phyloP scores from a whole-genome alignment of 1,140 invertebrate genomes.

The Phymorhynchus buccinoides region DNA sequence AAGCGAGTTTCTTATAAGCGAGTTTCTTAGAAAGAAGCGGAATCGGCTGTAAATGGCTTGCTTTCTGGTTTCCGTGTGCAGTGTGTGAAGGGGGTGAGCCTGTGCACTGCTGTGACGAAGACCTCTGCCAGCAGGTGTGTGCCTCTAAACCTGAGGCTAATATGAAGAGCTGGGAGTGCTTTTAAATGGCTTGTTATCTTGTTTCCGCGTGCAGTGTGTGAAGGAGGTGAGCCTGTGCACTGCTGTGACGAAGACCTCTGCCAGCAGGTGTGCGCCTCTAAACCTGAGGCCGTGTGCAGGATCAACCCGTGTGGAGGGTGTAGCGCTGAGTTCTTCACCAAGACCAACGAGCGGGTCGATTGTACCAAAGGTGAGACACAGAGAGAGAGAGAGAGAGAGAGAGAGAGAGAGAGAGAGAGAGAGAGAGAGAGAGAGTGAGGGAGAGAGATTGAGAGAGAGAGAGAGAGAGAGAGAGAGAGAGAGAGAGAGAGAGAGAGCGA shows the following conservation, averaged over 20 bases:
- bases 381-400: too few relatives aligned
- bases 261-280: slow-evolving; percentile 68
- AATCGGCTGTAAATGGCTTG: too few relatives aligned
- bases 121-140: slow-evolving; percentile 71
- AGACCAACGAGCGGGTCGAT: slow-evolving; percentile 65
- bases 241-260: slow-evolving; percentile 70
- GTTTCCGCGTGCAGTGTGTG: slow-evolving; percentile 66
- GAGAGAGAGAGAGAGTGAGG: too few relatives aligned
- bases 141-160: too few relatives aligned
- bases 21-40: too few relatives aligned
- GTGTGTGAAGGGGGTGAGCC: slow-evolving; percentile 67
- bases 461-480: too few relatives aligned
- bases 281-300: slow-evolving; percentile 70
- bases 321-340: slow-evolving; percentile 61
- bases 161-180: too few relatives aligned
- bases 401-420: too few relatives aligned
- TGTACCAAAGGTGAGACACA: slow-evolving; percentile 63
- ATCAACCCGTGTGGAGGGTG: slow-evolving; percentile 74
- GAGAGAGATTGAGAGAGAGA: too few relatives aligned
- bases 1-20: too few relatives aligned
- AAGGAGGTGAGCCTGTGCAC: slow-evolving; percentile 66
- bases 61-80: slow-evolving; percentile 32
- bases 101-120: slow-evolving; percentile 69
- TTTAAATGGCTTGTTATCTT: too few relatives aligned
- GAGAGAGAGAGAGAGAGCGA: too few relatives aligned